These are phyloP conservation scores for Graphium colonna DNA, from an alignment of 2,888 invertebrate species.

Conservation along the genomic window DNA sequence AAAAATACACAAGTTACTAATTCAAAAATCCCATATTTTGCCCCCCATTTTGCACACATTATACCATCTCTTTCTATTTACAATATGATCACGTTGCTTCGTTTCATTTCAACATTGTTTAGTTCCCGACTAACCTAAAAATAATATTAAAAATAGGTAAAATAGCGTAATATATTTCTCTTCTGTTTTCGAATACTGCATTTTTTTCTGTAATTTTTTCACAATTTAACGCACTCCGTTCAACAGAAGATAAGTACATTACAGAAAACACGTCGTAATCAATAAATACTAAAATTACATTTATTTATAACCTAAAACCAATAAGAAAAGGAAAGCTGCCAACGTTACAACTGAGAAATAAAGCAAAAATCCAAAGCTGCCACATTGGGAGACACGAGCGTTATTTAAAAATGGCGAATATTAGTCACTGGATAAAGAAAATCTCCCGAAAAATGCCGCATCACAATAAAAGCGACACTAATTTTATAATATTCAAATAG, in stretches of 20 bases:
- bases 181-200: no score
- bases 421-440: constrained; percentile 1
- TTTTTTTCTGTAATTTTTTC: no score
- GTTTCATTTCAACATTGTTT: constrained; percentile 72
- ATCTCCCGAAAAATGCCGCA: constrained; percentile 15
- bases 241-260: constrained; percentile 8
- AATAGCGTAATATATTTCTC: neutral
- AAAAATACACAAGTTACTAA: constrained; percentile 37
- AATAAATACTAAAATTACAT: constrained; percentile 20
- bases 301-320: constrained; percentile 7
- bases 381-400: no score
- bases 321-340: constrained; percentile 12
- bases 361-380: neutral
- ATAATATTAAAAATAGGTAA: constrained; percentile 10
- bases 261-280: constrained; percentile 5
- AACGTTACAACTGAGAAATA: neutral
- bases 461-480: constrained; percentile 38
- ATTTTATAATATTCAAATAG: constrained; percentile 21
- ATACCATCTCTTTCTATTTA: constrained; percentile 56
- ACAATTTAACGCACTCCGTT: neutral
- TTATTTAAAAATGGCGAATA: no score
- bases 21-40: constrained; percentile 29
- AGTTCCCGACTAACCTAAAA: constrained; percentile 61
- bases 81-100: constrained; percentile 61
- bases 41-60: constrained; percentile 31